Base-by-base conservation (phyloP, 53 echinoderm and acorn worm genomes). In the Patiria pectinifera region DNA sequence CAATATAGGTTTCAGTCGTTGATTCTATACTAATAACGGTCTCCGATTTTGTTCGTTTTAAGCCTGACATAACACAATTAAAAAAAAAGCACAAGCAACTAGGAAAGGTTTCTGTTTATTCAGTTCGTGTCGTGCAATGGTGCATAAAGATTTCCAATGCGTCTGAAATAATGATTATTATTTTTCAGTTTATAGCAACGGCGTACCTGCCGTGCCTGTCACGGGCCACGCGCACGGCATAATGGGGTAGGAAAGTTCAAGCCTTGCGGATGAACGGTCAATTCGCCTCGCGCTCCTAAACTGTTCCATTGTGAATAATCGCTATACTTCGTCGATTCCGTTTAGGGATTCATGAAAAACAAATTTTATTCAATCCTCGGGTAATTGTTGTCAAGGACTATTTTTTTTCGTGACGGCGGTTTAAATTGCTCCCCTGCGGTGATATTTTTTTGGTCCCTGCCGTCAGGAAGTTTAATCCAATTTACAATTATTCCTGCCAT, bases 291-390 rank as follows among this genome's bases (percentile, higher is more conserved):
- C 74, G 11, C 74, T 74, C 14, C 69, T 74, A 74, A 74, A 74
- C 10, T 74, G 10, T 74, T 74, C 74, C 74, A 18, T 74, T 74
- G 24, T 74, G 22, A 23, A 74, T n/a, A 23, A 74, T 23, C 22
- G 9, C 22, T 21, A 15, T 9, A 9, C 74, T 74, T 74, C 22
- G 74, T 4, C 69, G 69, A 69, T 4, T 21, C 69, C 10, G 10
- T 69, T 69, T 11, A 35, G 35, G 35, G 21, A 70, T 70, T 70
- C 70, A 16, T 70, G 70, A 15, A 70, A 60, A 74, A 74, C 24
- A 74, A n/a, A 74, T 22, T 74, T 74, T 21, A 74, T 74, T 74
- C 74, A 74, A 74, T 24, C 74, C n/a, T 74, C 10, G n/a, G 74
- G 74, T 74, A 74, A 74, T 74, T 74, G 21, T 24, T 6, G 74